These are phyloP conservation scores for Sebastes variabilis DNA, from an alignment of 2,797 vertebrate genomes.

Conservation along the genomic window DNA sequence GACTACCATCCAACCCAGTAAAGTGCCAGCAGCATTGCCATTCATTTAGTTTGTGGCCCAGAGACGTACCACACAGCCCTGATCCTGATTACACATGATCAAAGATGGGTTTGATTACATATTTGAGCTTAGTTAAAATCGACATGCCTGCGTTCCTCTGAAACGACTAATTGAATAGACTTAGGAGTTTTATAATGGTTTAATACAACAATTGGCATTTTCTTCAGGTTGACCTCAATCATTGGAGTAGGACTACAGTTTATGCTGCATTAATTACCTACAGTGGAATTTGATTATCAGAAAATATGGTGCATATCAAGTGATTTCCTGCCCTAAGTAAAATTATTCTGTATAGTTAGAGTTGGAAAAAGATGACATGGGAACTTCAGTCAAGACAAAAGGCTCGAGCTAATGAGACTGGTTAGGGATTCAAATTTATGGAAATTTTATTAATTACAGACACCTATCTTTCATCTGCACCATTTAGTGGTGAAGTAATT, in stretches of 20 bases:
- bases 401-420: conserved; percentile 95
- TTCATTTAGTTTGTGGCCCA: conserved; percentile 73
- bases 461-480: conserved; percentile 99
- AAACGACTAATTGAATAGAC: conserved; percentile 79
- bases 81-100: conserved; percentile 80
- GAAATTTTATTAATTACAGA: conserved; percentile 99
- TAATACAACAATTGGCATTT: conserved; percentile 73
- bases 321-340: conserved; percentile 74
- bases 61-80: conserved; percentile 69
- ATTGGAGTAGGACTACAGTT: conserved; percentile 55
- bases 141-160: conserved; percentile 67
- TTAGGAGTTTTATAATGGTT: conserved; percentile 63
- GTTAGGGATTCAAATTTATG: conserved; percentile 99
- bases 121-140: conserved; percentile 74
- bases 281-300: conserved; percentile 80
- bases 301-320: conserved; percentile 83
- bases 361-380: conserved; percentile 86
- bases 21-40: conserved; percentile 74
- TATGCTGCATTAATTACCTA: conserved; percentile 77
- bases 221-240: conserved; percentile 78
- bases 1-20: conserved; percentile 76
- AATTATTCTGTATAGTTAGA: conserved; percentile 78
- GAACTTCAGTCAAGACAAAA: conserved; percentile 91
- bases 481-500: conserved; percentile 98
- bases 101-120: conserved; percentile 77